Evolutionary conservation across 2,113 vertebrate species (phyloP).

Genomic region (Motacilla tschutschensis): DNA sequence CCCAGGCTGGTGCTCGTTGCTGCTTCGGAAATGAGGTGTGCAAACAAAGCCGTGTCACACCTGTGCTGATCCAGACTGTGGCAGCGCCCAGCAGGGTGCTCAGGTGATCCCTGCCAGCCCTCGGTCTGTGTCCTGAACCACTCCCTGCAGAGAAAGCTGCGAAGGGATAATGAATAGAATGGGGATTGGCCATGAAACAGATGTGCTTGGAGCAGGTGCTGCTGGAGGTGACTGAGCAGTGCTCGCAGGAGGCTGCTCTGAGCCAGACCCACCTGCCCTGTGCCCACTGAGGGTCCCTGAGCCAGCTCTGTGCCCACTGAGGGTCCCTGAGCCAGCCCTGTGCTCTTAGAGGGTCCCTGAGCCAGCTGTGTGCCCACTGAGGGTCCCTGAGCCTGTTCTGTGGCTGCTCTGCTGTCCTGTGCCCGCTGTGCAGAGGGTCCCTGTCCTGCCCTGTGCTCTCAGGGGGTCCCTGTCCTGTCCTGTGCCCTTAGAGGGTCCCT

Average conservation of each 20-base stretch:
- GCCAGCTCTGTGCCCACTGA: background rate
- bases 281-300: background rate
- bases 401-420: too few relatives aligned
- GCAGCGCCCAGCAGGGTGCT: accelerated
- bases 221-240: background rate
- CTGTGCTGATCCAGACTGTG: background rate
- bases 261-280: background rate
- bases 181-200: accelerated
- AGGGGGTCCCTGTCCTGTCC: background rate
- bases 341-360: background rate
- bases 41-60: accelerated
- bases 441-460: background rate
- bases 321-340: background rate
- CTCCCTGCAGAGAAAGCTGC: background rate
- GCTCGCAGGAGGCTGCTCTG: accelerated
- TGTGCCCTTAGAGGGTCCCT: too few relatives aligned
- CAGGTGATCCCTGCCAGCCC: accelerated
- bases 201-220: background rate
- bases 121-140: accelerated
- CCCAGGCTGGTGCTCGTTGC: accelerated
- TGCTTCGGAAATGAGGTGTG: background rate
- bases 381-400: too few relatives aligned
- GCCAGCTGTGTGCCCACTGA: background rate
- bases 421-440: background rate
- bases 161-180: background rate